phyloP scores from a whole-genome alignment of 1,140 invertebrate genomes.

The Thaumatotibia leucotreta region DNA sequence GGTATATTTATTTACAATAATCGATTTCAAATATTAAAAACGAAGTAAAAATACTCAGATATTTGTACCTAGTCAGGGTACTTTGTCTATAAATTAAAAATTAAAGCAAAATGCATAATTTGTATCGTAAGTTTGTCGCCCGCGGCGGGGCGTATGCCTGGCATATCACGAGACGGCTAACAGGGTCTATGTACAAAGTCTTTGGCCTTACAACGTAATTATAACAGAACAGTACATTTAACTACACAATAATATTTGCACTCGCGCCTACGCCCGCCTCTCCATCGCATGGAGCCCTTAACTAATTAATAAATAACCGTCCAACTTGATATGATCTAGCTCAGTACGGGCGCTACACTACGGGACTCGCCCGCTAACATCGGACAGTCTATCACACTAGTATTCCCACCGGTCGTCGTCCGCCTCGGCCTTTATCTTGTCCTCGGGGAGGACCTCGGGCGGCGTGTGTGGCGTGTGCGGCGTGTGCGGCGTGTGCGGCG shows the following conservation, averaged over 20 bases:
- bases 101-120: slow-evolving; percentile 72
- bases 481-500: slow-evolving; percentile 28
- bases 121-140: slow-evolving; percentile 56
- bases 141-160: slow-evolving; percentile 29
- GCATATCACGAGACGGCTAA: slow-evolving; percentile 29
- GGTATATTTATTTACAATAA: slow-evolving; percentile 72
- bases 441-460: slow-evolving; percentile 54
- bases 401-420: slow-evolving; percentile 75
- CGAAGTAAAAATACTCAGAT: slow-evolving; percentile 62
- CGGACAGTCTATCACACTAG: slow-evolving; percentile 32
- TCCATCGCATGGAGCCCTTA: slow-evolving; percentile 14
- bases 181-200: slow-evolving; percentile 61
- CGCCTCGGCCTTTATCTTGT: slow-evolving; percentile 66
- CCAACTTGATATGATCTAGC: slow-evolving; percentile 21
- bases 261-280: slow-evolving; percentile 23
- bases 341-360: slow-evolving; percentile 20
- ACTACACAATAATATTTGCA: slow-evolving; percentile 38
- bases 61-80: slow-evolving; percentile 59
- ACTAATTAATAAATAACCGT: slow-evolving; percentile 31
- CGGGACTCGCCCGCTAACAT: slow-evolving; percentile 26
- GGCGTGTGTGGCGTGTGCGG: slow-evolving; percentile 36
- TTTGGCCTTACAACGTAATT: slow-evolving; percentile 65
- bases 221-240: slow-evolving; percentile 43
- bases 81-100: slow-evolving; percentile 45
- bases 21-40: slow-evolving; percentile 49